These are phyloP conservation scores for Octodon degus DNA, from an alignment of 2,113 vertebrate species.

Conservation along the genomic window DNA sequence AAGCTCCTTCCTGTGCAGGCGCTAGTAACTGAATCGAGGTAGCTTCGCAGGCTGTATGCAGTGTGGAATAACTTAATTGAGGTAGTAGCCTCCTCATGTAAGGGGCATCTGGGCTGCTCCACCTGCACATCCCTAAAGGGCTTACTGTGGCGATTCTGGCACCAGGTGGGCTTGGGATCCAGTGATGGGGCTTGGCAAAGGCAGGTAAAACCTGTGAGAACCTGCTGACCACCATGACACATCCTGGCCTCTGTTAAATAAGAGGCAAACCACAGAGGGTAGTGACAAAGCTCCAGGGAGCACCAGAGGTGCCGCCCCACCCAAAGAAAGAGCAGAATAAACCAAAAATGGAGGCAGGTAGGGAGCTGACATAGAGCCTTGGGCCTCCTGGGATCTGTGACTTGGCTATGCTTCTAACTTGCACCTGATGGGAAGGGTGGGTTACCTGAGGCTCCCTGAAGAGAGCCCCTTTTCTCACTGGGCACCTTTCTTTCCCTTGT, in stretches of 20 bases:
- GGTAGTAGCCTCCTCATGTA: background rate
- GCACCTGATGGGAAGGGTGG: background rate
- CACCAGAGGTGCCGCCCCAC: background rate
- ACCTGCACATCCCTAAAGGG: background rate
- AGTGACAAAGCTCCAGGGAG: background rate
- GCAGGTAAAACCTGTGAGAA: background rate
- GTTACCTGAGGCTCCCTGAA: background rate
- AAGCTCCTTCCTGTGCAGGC: background rate
- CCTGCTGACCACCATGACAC: background rate
- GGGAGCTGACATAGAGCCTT: too few relatives aligned
- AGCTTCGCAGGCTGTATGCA: background rate
- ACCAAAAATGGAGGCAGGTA: background rate
- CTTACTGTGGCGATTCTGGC: background rate
- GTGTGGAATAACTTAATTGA: background rate
- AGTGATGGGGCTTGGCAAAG: background rate
- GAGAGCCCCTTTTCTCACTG: background rate
- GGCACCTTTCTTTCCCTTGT: background rate
- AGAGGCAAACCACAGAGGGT: background rate
- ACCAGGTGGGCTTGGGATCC: background rate
- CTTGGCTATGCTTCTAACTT: background rate
- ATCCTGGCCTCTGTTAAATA: background rate
- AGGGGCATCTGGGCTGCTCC: background rate
- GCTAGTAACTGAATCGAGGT: background rate
- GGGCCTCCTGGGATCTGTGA: background rate
- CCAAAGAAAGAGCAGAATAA: background rate